Evolutionary conservation across 2,113 vertebrate genomes (phyloP).

Genomic region (Forbesichthys agassizii): DNA sequence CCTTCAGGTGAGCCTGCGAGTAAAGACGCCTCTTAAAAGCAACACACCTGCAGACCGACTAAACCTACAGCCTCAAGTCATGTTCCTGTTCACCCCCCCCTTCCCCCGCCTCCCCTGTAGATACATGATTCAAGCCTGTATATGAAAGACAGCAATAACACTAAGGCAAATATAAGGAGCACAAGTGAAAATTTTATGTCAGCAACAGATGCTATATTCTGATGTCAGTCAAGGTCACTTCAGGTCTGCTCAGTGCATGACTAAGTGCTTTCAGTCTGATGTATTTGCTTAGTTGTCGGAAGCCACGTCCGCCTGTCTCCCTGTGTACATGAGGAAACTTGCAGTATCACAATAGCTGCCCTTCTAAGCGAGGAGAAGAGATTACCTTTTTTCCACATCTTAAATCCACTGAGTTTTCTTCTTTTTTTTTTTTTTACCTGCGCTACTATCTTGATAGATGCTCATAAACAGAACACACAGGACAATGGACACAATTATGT

Average conservation of each 20-base stretch:
- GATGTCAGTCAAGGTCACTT: conserved; percentile 55
- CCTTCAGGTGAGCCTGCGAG: conserved; percentile 55
- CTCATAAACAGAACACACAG: conserved; percentile 51
- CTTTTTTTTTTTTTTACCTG: conserved; percentile 43
- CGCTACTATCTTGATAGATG: conserved; percentile 59
- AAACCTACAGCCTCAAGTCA: neutral
- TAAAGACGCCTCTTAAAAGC: conserved; percentile 60
- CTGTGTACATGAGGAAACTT: conserved; percentile 62
- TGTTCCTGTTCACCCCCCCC: conserved; percentile 6
- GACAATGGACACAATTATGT: conserved; percentile 54
- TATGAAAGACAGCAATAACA: conserved; percentile 45
- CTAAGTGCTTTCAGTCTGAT: conserved; percentile 23
- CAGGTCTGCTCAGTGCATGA: conserved; percentile 24
- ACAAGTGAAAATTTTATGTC: conserved; percentile 23
- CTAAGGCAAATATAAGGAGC: neutral
- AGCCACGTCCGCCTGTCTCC: conserved; percentile 56
- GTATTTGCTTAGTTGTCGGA: conserved; percentile 41
- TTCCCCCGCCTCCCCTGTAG: neutral
- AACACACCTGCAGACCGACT: conserved; percentile 53
- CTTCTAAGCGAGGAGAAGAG: conserved; percentile 25
- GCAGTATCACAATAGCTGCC: conserved; percentile 41
- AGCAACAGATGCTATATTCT: conserved; percentile 51
- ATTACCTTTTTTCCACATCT: neutral
- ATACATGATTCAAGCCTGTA: conserved; percentile 24
- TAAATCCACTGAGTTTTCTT: conserved; percentile 5